phyloP scores from a whole-genome alignment of 2,888 invertebrate species.

The Drosophila recens region DNA sequence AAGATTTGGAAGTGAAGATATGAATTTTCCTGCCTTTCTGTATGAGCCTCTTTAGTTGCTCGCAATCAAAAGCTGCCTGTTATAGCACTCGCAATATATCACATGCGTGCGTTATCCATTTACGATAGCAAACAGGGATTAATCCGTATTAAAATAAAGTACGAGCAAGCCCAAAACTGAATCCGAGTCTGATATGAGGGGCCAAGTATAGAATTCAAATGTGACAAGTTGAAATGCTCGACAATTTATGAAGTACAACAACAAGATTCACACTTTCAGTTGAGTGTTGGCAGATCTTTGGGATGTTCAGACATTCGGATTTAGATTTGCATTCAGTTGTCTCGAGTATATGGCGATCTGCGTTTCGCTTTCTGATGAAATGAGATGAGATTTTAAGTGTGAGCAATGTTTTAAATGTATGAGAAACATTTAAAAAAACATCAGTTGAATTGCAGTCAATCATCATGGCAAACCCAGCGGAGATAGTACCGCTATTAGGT shows the following conservation, averaged over 20 bases:
- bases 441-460: conserved; percentile 10
- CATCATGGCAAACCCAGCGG: conserved; percentile 49
- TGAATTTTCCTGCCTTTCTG: too few relatives aligned
- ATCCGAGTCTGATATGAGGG: neutral
- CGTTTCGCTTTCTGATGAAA: conserved; percentile 40
- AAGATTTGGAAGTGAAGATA: too few relatives aligned
- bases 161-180: neutral
- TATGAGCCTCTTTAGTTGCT: too few relatives aligned
- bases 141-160: neutral
- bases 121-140: conserved; percentile 1
- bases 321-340: conserved; percentile 3
- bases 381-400: neutral
- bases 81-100: too few relatives aligned
- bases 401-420: conserved; percentile 11
- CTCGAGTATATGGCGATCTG: neutral
- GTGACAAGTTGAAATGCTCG: conserved; percentile 5
- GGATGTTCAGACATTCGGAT: neutral
- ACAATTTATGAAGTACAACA: conserved; percentile 17
- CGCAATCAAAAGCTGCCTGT: too few relatives aligned
- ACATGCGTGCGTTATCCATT: neutral
- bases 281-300: conserved; percentile 2
- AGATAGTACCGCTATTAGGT: conserved; percentile 71
- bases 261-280: conserved; percentile 5
- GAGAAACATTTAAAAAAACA: conserved; percentile 9
- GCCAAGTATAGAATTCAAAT: neutral